Base-by-base conservation (phyloP, 92 coral and sea anemone genomes). In the Desmophyllum pertusum region DNA sequence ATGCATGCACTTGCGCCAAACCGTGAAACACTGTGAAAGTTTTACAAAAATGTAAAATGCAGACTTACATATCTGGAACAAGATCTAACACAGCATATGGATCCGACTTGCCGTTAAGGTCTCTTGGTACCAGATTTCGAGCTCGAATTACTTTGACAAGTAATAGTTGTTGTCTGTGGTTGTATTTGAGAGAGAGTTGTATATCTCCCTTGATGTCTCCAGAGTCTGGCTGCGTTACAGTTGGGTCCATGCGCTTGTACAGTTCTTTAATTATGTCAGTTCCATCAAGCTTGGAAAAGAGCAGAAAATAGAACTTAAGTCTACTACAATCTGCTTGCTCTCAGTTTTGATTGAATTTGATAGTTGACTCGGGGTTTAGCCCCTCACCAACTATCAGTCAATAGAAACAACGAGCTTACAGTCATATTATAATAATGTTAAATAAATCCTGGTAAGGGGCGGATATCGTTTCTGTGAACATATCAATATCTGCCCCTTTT, bases 181-280 rank as follows among this genome's bases (percentile, higher is more conserved):
- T 92, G 50, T 96, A 96, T 84, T 96, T 96, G 18, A 96, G 85
- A 1, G 98, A 88, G 45, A 96, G 76, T 63, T 96, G 96, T 0
- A 96, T 65, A 64, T 96, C 98, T 38, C 98, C 98, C 36, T 89
- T 94, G 83, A 96, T 91, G 37, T 96, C 98, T 15, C 97, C 96
- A 73, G 93, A 89, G 80, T 92, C 93, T 23, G 98, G 96, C 81
- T 94, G 95, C 35, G 98, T 92, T 57, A 96, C 95, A 17, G 92
- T 87, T 18, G 98, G 94, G 62, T 96, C 94, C 96, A 96, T 90
- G n/a, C 98, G 97, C 66, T 94, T 94, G 85, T 94, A 96, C 59
- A 96, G 82, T 81, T 96, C 98, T 81, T 95, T 95, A 41, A 95
- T 90, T 5, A 94, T 83, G 77, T 95, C 97, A 61, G 98, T 95